These are phyloP conservation scores for Petrolisthes manimaculis DNA, from an alignment of 2,888 invertebrate species.

Conservation along the genomic window DNA sequence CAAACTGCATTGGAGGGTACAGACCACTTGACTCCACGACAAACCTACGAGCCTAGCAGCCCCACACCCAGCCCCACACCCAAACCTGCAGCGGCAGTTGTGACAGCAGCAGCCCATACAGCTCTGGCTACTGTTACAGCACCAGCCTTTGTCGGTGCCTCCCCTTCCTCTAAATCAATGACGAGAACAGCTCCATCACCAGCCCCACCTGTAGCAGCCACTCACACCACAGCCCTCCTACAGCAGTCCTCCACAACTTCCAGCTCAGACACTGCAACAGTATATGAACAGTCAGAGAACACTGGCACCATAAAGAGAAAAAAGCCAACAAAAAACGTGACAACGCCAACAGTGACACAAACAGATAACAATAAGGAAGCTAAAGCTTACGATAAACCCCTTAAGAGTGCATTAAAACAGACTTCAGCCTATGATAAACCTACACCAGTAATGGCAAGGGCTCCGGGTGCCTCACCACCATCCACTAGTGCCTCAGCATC, in stretches of 20 bases:
- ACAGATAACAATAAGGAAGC: conserved; percentile 7
- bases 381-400: conserved; percentile 54
- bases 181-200: background rate
- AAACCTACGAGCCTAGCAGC: conserved; percentile 21
- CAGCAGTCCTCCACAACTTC: conserved; percentile 49
- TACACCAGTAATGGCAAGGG: conserved; percentile 50
- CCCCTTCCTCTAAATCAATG: conserved; percentile 1
- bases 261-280: conserved; percentile 51
- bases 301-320: conserved; percentile 64
- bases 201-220: conserved; percentile 26
- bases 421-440: conserved; percentile 65
- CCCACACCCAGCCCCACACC: background rate
- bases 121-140: conserved; percentile 50
- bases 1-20: conserved; percentile 18
- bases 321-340: conserved; percentile 43
- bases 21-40: background rate
- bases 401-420: conserved; percentile 63
- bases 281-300: conserved; percentile 62
- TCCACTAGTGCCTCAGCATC: conserved; percentile 55
- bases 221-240: conserved; percentile 32
- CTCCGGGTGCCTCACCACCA: conserved; percentile 49
- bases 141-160: conserved; percentile 54
- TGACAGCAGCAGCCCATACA: conserved; percentile 55
- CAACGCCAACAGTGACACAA: background rate
- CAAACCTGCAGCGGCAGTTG: conserved; percentile 25